Base-by-base conservation (phyloP, 1,140 invertebrate species). In the Oryctes rhinoceros region DNA sequence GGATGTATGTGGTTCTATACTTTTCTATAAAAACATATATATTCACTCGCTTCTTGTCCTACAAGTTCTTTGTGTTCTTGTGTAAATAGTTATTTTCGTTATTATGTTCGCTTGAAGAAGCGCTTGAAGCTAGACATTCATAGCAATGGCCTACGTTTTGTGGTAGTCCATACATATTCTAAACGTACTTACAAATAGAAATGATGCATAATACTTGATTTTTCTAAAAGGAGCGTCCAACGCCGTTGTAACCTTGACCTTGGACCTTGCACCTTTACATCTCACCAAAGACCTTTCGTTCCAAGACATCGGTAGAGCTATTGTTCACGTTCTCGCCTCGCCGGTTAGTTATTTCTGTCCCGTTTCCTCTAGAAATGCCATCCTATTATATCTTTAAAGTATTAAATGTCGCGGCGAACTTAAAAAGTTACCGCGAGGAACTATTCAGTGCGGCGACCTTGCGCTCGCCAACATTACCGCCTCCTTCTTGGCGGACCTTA, bases 381-480 rank as follows among this genome's bases (percentile, higher is more conserved):
- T 59, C 53, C 15, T 59, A 59, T n/a, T 59, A 18, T 59, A 59
- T 18, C 18, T 59, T 59, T 59, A 59, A 59, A 59, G 53, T 18
- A 18, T 59, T 59, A 59, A 59, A 59, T 59, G 53, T 59, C 53
- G 53, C n/a, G 49, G 24, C n/a, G 13, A 18, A 6, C 53, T 18
- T 59, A 59, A 59, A 59, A 59, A 59, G 53, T 18, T 59, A n/a
- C 13, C 18, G 18, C n/a, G 18, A 59, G n/a, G 18, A 59, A 13
- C 53, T 59, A n/a, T 18, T 18, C 18, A 59, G 5, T 18, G 53
- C 15, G 15, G 53, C 3, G 18, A 18, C 15, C 53, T 59, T 59
- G 18, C 15, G 15, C 18, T n/a, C 53, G 15, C 15, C 53, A 15
- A n/a, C 53, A 13, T 59, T 18, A 18, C 53, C 6, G 3, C 13